Percentiles rank a stretch among this genome's conserved stretches.
Conservation (phyloP, 2,797 vertebrate genomes). For the Epinephelus coioides region DNA sequence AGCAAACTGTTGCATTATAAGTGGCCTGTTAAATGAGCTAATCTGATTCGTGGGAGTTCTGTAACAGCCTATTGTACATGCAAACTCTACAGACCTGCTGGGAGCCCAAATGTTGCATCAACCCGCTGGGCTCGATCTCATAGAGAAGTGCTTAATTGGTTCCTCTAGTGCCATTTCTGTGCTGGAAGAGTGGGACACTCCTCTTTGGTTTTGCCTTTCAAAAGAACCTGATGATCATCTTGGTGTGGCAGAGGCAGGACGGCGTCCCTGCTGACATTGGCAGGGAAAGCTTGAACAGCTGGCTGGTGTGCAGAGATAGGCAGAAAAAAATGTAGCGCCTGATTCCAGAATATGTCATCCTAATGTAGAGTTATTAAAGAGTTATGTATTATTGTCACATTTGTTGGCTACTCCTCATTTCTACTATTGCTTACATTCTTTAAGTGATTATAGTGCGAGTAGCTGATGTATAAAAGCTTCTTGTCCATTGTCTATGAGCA, state of each 20-base stretch:
- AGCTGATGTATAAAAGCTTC: background rate
- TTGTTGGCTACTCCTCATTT: background rate
- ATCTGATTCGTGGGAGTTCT: slow-evolving; percentile 32
- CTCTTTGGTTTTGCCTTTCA: slow-evolving; percentile 45
- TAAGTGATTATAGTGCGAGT: background rate
- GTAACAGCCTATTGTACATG: slow-evolving; percentile 37
- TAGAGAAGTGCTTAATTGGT: slow-evolving; percentile 51
- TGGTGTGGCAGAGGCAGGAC: slow-evolving; percentile 19
- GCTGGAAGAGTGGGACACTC: slow-evolving; percentile 12
- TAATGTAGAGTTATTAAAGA: background rate
- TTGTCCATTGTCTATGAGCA: background rate
- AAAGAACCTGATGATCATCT: slow-evolving; percentile 36
- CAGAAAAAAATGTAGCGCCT: background rate
- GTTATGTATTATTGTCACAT: slow-evolving; percentile 1
- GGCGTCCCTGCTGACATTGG: slow-evolving; percentile 16
- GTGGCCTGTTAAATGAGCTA: slow-evolving; percentile 44
- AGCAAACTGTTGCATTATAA: slow-evolving; percentile 30
- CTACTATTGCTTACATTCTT: background rate
- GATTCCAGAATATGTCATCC: background rate
- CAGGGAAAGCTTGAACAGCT: slow-evolving; percentile 21
- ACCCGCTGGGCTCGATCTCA: slow-evolving; percentile 32
- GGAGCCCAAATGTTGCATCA: slow-evolving; percentile 61
- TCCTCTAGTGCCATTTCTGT: slow-evolving; percentile 39
- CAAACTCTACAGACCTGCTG: slow-evolving; percentile 62
- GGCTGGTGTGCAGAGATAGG: background rate